phyloP scores from a whole-genome alignment of 2,888 invertebrate genomes.

The Lepidocyrtinus sp. region DNA sequence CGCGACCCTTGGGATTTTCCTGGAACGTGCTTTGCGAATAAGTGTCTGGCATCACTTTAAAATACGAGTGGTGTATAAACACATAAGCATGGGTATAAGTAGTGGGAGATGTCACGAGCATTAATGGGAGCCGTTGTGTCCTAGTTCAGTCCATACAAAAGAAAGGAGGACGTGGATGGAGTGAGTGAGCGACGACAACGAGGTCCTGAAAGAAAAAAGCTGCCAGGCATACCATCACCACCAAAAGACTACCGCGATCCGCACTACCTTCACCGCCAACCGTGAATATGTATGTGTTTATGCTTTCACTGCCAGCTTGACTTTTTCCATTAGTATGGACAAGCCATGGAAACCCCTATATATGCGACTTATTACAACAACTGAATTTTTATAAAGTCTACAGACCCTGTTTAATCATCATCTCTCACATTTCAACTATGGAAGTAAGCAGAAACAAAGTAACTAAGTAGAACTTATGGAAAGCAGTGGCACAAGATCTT shows the following conservation, averaged over 20 bases:
- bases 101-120: slow-evolving; percentile 36
- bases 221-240: neutral
- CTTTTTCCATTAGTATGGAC: neutral
- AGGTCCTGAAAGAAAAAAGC: neutral
- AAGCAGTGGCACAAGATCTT: neutral
- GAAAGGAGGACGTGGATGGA: neutral
- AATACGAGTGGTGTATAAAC: slow-evolving; percentile 25
- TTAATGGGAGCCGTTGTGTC: slow-evolving; percentile 43
- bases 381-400: too few relatives aligned
- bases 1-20: slow-evolving; percentile 58
- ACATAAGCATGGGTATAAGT: neutral
- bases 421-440: slow-evolving; percentile 4
- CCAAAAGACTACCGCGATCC: neutral
- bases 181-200: slow-evolving; percentile 9
- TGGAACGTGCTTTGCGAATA: slow-evolving; percentile 56
- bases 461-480: neutral
- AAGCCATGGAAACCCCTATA: neutral
- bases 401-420: slow-evolving; percentile 14
- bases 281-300: neutral
- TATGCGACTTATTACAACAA: too few relatives aligned
- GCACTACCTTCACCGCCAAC: neutral
- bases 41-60: slow-evolving; percentile 60
- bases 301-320: neutral
- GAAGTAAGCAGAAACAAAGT: neutral
- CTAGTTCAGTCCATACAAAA: neutral